phyloP scores from a whole-genome alignment of 2,888 invertebrate species.

The Plagodis dolabraria region DNA sequence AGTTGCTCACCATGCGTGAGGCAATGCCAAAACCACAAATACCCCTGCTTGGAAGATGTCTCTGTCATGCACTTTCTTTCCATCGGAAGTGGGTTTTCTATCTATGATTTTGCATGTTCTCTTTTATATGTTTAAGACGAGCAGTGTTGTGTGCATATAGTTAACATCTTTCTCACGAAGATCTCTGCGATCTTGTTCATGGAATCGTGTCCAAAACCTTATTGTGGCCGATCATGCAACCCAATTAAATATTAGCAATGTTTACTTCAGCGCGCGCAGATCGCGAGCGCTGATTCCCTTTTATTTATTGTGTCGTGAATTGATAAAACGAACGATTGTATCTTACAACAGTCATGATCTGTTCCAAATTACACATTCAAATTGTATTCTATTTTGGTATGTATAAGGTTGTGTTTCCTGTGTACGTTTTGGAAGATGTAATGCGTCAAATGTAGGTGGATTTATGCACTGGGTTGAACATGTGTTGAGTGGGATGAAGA shows the following conservation, averaged over 20 bases:
- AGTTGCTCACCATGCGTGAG: too few species aligned
- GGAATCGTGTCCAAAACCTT: constrained; percentile 37
- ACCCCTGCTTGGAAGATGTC: too few species aligned
- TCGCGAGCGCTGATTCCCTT: constrained; percentile 36
- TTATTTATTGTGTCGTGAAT: constrained; percentile 42
- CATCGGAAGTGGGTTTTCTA: too few species aligned
- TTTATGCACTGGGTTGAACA: constrained; percentile 24
- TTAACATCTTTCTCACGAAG: background rate
- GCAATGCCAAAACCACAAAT: too few species aligned
- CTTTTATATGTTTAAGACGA: too few species aligned
- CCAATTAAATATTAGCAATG: constrained; percentile 42
- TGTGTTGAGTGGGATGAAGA: constrained; percentile 32
- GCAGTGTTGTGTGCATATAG: background rate
- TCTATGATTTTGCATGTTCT: too few species aligned
- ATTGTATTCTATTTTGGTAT: background rate
- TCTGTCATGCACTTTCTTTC: too few species aligned
- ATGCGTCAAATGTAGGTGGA: constrained; percentile 29
- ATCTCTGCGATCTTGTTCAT: background rate
- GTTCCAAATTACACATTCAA: background rate
- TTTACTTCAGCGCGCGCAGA: constrained; percentile 38
- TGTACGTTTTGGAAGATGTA: constrained; percentile 7
- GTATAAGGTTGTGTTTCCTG: constrained; percentile 3
- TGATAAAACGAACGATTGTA: constrained; percentile 42
- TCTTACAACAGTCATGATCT: constrained; percentile 31
- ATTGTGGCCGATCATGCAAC: constrained; percentile 38